phyloP scores from a whole-genome alignment of 2,797 vertebrate genomes.

The Pangasius mekongensis region DNA sequence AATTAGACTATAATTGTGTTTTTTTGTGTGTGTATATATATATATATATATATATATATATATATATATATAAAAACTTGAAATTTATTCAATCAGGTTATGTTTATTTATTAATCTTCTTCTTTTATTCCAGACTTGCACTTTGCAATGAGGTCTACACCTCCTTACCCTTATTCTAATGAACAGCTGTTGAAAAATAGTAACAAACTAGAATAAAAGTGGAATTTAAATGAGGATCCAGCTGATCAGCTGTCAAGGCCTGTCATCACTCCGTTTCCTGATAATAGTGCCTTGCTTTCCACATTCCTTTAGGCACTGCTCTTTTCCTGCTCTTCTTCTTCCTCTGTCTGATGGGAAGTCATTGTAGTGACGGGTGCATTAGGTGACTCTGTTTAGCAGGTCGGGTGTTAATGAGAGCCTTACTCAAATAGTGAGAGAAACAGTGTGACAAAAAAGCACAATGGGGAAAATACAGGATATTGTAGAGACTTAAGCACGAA shows the following conservation, averaged over 20 bases:
- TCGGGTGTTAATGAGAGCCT: constrained; percentile 54
- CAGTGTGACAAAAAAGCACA: background rate
- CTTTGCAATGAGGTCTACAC: constrained; percentile 42
- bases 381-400: constrained; percentile 54
- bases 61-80: background rate
- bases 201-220: constrained; percentile 49
- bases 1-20: no score
- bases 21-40: no score
- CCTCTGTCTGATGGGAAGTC: background rate
- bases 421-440: constrained; percentile 38
- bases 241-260: constrained; percentile 48
- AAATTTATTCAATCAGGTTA: constrained; percentile 47
- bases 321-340: background rate
- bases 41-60: no score
- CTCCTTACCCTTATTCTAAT: constrained; percentile 26
- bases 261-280: constrained; percentile 37
- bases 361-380: constrained; percentile 49
- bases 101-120: constrained; percentile 45
- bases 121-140: constrained; percentile 33
- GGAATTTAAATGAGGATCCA: constrained; percentile 53
- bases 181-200: constrained; percentile 30
- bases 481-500: background rate
- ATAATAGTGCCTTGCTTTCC: constrained; percentile 40
- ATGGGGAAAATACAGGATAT: background rate
- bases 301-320: background rate